A percentile compares a stretch with the other conserved stretches of the same genome.
Conservation (phyloP, 2,113 vertebrate genomes). For the Cavia aperea region DNA sequence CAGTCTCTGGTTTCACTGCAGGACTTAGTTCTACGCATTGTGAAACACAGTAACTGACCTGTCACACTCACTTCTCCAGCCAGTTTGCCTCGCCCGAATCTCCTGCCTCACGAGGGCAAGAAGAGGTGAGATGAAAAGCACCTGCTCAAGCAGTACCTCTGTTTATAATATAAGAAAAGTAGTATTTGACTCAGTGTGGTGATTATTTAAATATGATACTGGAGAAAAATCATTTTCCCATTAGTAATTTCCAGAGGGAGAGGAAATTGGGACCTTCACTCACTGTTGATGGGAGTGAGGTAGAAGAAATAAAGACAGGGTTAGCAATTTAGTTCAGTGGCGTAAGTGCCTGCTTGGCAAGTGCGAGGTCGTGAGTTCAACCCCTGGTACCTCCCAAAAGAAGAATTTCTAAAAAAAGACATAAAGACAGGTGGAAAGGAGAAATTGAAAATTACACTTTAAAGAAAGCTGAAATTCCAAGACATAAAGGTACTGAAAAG, state of each 20-base stretch:
- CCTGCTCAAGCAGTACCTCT: background rate
- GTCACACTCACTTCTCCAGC: background rate
- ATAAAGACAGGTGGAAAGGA: background rate
- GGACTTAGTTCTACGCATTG: background rate
- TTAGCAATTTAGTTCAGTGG: no score
- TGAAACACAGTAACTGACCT: background rate
- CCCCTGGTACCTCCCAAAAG: no score
- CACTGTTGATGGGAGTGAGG: background rate
- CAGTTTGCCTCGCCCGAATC: background rate
- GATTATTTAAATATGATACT: background rate
- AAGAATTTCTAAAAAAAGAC: background rate
- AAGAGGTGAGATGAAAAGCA: background rate
- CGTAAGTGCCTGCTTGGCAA: no score
- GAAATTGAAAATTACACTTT: background rate
- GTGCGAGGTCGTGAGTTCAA: no score
- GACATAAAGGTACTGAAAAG: background rate
- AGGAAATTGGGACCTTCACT: background rate
- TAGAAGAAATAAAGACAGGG: background rate
- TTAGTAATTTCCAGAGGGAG: background rate
- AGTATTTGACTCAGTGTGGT: background rate
- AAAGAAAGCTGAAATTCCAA: background rate
- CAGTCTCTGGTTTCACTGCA: background rate
- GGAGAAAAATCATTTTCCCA: no score
- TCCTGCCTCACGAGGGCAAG: background rate
- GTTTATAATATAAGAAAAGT: background rate